phyloP scores from a whole-genome alignment of 2,797 vertebrate genomes.

The Sebastes miniatus region DNA sequence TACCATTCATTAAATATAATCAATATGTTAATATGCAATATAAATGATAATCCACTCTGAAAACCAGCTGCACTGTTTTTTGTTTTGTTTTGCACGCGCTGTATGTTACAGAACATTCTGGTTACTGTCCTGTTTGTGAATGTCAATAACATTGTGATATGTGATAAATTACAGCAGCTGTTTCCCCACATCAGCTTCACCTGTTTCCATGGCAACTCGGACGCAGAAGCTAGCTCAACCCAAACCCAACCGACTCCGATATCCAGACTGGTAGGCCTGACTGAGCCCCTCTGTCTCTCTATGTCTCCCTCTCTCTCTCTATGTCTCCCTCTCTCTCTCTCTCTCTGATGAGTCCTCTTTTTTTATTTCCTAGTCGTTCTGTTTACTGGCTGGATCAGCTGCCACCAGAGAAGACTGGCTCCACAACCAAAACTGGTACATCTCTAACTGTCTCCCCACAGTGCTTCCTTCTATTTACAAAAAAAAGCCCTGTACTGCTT shows the following conservation, averaged over 20 bases:
- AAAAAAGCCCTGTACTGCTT: background rate
- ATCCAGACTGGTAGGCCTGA: conserved; percentile 73
- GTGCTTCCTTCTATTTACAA: background rate
- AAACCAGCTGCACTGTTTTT: background rate
- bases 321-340: background rate
- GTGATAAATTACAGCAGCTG: background rate
- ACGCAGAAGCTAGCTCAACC: conserved; percentile 66
- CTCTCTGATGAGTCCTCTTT: background rate
- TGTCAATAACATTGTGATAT: background rate
- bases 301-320: background rate
- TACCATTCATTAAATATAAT: background rate
- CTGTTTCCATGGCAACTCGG: conserved; percentile 67
- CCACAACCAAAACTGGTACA: conserved; percentile 60
- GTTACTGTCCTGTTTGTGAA: background rate
- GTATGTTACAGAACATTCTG: background rate
- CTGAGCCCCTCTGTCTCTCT: background rate
- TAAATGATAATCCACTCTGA: background rate
- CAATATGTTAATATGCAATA: background rate
- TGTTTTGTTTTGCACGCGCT: background rate
- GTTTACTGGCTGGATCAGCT: conserved; percentile 80
- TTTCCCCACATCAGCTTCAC: background rate
- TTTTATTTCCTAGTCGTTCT: conserved; percentile 67
- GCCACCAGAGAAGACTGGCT: conserved; percentile 35
- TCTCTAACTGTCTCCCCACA: background rate
- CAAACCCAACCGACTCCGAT: conserved; percentile 66